Conservation (phyloP, 1,140 invertebrate genomes). For the Melanaphis sacchari region DNA sequence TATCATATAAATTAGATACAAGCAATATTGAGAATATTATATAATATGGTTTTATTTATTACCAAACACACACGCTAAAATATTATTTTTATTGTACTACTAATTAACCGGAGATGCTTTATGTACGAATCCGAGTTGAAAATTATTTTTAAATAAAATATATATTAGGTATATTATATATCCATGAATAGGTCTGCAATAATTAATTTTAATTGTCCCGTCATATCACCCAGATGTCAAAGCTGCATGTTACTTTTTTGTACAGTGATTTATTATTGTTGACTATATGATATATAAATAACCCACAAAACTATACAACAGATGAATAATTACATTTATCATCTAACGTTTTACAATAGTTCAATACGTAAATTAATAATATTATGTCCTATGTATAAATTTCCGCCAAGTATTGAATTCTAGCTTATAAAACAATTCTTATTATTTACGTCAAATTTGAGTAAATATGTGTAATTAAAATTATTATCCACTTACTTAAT, state of each 20-base stretch:
- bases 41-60: background rate
- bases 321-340: background rate
- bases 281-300: background rate
- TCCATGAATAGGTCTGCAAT: background rate
- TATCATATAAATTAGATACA: background rate
- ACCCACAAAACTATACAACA: background rate
- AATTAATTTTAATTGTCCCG: conserved; percentile 8
- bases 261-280: background rate
- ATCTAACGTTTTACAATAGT: background rate
- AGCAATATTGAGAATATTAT: background rate
- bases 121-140: background rate
- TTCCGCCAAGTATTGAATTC: background rate
- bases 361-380: background rate
- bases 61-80: background rate
- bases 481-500: too few species aligned
- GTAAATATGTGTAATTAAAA: background rate
- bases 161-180: background rate
- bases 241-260: background rate
- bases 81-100: background rate
- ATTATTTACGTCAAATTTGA: background rate
- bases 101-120: background rate
- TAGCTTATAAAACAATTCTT: background rate
- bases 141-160: background rate
- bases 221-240: background rate
- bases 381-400: background rate